Evolutionary conservation across 37 sponge, comb jelly and placozoan genomes (phyloP).

Genomic region (Aphrocallistes beatrix): DNA sequence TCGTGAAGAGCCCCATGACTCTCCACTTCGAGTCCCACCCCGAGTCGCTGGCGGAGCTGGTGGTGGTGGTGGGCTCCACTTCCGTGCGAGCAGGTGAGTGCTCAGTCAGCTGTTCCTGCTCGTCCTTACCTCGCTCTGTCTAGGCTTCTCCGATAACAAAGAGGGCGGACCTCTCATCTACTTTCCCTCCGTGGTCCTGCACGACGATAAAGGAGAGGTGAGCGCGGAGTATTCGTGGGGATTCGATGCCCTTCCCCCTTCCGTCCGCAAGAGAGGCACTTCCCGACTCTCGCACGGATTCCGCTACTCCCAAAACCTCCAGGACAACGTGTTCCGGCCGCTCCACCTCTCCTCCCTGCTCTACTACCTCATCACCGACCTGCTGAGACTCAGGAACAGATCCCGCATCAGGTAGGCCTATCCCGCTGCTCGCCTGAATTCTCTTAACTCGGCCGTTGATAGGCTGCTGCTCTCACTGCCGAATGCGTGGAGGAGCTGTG

Average conservation of each 20-base stretch:
- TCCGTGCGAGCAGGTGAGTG: neutral
- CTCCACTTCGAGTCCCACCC: conserved; percentile 10
- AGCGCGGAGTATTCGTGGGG: neutral
- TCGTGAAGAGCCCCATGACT: neutral
- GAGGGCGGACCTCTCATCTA: neutral
- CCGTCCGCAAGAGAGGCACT: neutral
- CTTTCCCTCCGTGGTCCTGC: neutral
- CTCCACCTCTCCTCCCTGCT: neutral
- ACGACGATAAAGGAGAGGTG: neutral
- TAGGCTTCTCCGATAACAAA: neutral
- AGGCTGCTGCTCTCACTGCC: neutral
- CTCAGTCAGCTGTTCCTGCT: neutral
- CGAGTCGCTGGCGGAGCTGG: neutral
- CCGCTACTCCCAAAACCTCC: neutral
- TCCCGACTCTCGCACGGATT: neutral
- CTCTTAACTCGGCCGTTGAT: too few species aligned
- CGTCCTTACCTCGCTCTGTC: neutral
- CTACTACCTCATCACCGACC: neutral
- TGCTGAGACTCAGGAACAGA: neutral
- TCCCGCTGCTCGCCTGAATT: too few species aligned
- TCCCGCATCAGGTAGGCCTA: neutral
- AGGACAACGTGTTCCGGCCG: neutral
- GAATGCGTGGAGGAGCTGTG: neutral
- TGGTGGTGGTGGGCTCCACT: neutral
- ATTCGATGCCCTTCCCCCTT: neutral